phyloP scores from a whole-genome alignment of 2,113 vertebrate genomes.

The Albula goreensis region DNA sequence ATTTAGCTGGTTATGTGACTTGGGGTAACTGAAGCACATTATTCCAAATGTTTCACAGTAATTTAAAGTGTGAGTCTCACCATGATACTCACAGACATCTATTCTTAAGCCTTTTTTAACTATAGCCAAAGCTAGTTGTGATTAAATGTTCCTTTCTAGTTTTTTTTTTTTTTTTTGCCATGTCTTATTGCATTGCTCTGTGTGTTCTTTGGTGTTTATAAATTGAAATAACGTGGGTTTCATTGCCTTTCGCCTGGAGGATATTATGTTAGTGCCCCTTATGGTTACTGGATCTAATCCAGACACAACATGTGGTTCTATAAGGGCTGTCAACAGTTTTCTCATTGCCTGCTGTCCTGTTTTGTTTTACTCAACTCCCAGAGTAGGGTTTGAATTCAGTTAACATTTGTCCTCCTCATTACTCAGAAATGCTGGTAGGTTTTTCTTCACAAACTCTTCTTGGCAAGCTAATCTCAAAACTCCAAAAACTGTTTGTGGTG shows the following conservation, averaged over 20 bases:
- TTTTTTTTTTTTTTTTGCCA: not conserved
- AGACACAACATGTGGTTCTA: not conserved
- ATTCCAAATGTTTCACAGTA: not conserved
- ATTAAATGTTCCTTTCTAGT: not conserved
- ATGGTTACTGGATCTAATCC: not conserved
- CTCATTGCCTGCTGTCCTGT: not conserved
- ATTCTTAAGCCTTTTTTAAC: not conserved
- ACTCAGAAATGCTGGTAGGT: not conserved
- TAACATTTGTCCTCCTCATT: not conserved
- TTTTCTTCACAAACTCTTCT: too few species aligned
- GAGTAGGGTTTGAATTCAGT: not conserved
- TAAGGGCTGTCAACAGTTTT: not conserved
- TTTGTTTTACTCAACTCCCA: too few species aligned
- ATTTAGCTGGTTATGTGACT: not conserved
- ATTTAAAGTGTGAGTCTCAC: conserved; percentile 6
- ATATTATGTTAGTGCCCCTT: not conserved
- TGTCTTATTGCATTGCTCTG: not conserved
- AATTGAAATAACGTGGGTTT: not conserved
- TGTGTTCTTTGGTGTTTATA: not conserved
- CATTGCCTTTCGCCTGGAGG: not conserved
- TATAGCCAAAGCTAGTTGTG: not conserved
- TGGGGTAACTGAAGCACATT: not conserved
- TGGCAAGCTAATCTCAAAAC: too few species aligned
- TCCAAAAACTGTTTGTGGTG: too few species aligned
- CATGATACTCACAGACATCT: not conserved